These are phyloP conservation scores for Anomalospiza imberbis DNA, from an alignment of 2,797 vertebrate genomes.

Conservation along the genomic window DNA sequence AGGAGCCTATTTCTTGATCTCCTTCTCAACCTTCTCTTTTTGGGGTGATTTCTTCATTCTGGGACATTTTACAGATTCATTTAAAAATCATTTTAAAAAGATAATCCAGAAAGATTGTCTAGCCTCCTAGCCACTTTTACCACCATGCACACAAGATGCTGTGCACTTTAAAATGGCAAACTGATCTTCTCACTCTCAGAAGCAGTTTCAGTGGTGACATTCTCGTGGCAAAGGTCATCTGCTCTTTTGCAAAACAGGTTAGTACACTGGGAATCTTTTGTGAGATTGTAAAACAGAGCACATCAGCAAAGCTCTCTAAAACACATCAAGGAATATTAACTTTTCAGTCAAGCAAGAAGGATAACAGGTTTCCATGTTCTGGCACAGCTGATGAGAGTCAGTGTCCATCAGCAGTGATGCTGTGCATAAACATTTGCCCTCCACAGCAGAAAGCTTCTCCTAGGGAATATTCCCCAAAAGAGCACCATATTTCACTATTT, in stretches of 20 bases:
- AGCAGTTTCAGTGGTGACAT: not conserved
- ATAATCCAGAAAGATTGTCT: not conserved
- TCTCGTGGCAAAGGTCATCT: not conserved
- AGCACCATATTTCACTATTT: not conserved
- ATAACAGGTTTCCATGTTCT: not conserved
- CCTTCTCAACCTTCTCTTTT: not conserved
- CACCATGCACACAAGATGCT: not conserved
- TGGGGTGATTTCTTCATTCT: not conserved
- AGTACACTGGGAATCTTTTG: not conserved
- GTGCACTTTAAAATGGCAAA: not conserved
- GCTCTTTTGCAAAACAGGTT: not conserved
- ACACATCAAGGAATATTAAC: not conserved
- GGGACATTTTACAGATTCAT: not conserved
- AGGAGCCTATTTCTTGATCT: not conserved
- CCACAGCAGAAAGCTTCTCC: not conserved
- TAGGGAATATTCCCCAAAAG: not conserved
- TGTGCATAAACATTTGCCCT: not conserved
- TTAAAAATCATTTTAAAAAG: not conserved
- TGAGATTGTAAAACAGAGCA: not conserved
- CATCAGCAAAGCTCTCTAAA: not conserved
- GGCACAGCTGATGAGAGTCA: not conserved
- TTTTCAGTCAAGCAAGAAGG: not conserved
- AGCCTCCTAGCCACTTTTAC: not conserved
- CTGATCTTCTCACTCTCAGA: not conserved
- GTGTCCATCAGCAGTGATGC: not conserved